These are phyloP conservation scores for Diabrotica virgifera DNA, from an alignment of 1,140 invertebrate species.

Conservation along the genomic window DNA sequence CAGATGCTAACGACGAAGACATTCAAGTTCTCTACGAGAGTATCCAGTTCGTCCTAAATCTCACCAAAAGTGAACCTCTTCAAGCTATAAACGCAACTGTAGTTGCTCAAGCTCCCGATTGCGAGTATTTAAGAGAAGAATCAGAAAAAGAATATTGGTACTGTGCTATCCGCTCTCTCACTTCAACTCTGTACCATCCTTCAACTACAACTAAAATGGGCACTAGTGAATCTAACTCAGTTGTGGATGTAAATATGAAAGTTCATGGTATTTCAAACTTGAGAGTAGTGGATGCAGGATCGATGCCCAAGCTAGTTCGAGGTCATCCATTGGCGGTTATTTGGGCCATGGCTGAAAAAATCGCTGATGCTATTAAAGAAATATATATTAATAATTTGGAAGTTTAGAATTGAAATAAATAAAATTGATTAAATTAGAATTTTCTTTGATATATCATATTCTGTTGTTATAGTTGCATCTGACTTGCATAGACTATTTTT, in stretches of 20 bases:
- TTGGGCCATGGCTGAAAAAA: slow-evolving; percentile 26
- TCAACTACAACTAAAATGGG: slow-evolving; percentile 61
- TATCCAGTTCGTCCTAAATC: slow-evolving; percentile 55
- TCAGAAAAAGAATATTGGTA: slow-evolving; percentile 24
- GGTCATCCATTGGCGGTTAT: slow-evolving; percentile 52
- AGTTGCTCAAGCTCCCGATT: slow-evolving; percentile 26
- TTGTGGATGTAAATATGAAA: slow-evolving; percentile 49
- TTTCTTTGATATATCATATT: no score
- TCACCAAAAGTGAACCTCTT: slow-evolving; percentile 60
- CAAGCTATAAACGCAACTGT: slow-evolving; percentile 1
- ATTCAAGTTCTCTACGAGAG: slow-evolving; percentile 60
- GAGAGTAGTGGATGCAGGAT: slow-evolving; percentile 50
- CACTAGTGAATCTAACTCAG: slow-evolving; percentile 47
- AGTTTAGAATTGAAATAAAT: not conserved
- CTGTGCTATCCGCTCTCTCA: slow-evolving; percentile 19
- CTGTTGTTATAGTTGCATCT: no score
- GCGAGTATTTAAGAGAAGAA: not conserved
- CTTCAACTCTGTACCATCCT: slow-evolving; percentile 49
- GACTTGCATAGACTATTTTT: no score
- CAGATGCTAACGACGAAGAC: slow-evolving; percentile 57
- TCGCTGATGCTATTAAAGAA: slow-evolving; percentile 42
- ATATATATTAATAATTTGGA: not conserved
- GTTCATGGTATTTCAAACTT: slow-evolving; percentile 49
- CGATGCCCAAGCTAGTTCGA: slow-evolving; percentile 42
- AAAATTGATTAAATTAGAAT: no score